Conservation (phyloP, 2,797 vertebrate genomes). For the Nyctibius grandis region DNA sequence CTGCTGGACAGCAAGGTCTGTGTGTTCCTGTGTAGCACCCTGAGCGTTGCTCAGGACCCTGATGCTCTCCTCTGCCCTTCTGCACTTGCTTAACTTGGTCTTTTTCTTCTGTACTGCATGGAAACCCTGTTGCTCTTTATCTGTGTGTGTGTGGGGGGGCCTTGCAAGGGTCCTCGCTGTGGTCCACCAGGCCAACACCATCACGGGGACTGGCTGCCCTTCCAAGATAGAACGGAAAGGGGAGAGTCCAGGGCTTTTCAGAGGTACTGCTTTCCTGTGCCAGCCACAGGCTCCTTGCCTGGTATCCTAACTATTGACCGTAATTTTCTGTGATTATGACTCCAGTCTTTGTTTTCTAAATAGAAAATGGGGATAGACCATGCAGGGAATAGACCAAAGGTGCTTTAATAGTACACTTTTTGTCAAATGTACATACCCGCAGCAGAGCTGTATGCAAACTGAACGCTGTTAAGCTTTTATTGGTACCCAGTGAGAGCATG, state of each 20-base stretch:
- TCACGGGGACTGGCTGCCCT: neutral
- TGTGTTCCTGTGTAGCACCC: neutral
- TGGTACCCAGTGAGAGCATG: neutral
- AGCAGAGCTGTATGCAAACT: neutral
- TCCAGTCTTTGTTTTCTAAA: neutral
- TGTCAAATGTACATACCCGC: neutral
- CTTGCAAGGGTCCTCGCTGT: neutral
- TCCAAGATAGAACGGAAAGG: neutral
- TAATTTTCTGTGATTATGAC: neutral
- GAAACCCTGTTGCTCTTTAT: neutral
- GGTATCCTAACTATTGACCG: neutral
- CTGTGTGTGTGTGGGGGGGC: fast-evolving
- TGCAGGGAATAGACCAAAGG: neutral
- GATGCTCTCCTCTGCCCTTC: neutral
- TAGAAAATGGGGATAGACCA: neutral
- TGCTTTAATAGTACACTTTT: neutral
- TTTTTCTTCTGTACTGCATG: neutral
- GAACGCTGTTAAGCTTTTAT: slow-evolving; percentile 14
- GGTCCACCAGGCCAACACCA: neutral
- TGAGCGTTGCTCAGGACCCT: neutral
- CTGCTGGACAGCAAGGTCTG: neutral
- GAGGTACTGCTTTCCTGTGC: neutral
- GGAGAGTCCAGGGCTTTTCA: neutral
- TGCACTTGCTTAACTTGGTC: neutral
- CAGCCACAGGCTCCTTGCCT: neutral